phyloP scores from a whole-genome alignment of 92 coral and sea anemone genomes.

The Ricordea florida region DNA sequence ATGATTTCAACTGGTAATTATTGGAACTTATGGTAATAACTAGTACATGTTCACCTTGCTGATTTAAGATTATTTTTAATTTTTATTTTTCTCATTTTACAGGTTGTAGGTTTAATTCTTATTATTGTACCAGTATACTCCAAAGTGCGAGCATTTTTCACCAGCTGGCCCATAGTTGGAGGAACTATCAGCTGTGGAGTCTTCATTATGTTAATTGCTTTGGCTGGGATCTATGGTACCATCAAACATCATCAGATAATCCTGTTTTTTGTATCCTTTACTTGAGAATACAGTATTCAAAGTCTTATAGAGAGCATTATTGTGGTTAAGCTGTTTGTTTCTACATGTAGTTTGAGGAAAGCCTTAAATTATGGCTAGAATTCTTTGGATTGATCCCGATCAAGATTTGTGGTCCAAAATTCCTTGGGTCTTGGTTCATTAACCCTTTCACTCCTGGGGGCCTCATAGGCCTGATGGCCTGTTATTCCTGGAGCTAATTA shows the following conservation, averaged over 20 bases:
- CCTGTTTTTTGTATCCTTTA: conserved; percentile 97
- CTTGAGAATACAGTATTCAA: not conserved
- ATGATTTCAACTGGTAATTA: no score
- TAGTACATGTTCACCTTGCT: not conserved
- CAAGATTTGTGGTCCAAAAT: no score
- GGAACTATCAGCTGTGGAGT: conserved; percentile 95
- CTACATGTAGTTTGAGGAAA: not conserved
- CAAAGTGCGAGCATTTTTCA: conserved; percentile 70
- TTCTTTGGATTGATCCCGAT: no score
- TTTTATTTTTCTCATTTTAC: no score
- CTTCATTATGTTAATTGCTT: conserved; percentile 77
- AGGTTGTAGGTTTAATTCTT: conserved; percentile 92
- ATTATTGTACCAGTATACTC: conserved; percentile 80
- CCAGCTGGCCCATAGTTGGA: conserved; percentile 98
- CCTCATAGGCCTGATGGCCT: no score
- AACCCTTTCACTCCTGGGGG: no score
- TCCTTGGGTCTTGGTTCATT: no score
- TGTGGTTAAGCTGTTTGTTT: not conserved
- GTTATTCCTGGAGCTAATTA: no score
- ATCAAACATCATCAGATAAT: conserved; percentile 91
- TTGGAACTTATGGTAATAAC: not conserved
- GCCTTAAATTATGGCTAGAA: no score
- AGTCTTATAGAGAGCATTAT: no score
- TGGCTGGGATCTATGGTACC: conserved; percentile 93
- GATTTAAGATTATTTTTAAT: no score